phyloP scores from a whole-genome alignment of 2,888 invertebrate genomes.

The Sminthurinus aureus region DNA sequence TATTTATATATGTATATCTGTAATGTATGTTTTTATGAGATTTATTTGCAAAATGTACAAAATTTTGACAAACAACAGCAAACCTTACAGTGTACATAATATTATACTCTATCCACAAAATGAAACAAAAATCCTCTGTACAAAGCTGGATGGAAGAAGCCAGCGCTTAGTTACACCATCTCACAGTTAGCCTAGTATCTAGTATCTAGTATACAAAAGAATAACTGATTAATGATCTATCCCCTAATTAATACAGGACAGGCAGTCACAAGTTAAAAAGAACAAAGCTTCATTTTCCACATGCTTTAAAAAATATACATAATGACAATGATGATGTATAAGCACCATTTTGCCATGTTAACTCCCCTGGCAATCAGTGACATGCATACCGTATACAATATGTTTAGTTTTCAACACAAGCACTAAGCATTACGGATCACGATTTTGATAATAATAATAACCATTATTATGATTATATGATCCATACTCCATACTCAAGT shows the following conservation, averaged over 20 bases:
- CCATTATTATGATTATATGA: neutral
- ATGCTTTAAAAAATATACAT: neutral
- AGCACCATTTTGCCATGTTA: neutral
- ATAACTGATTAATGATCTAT: conserved; percentile 5
- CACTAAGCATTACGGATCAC: neutral
- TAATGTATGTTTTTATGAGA: too few relatives aligned
- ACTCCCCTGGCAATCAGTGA: neutral
- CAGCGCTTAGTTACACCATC: too few relatives aligned
- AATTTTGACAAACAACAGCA: too few relatives aligned
- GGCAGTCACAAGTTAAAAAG: neutral
- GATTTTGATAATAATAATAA: neutral
- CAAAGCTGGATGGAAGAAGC: too few relatives aligned
- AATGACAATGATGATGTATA: neutral
- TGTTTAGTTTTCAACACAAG: neutral
- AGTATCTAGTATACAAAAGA: neutral
- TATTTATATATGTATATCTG: neutral
- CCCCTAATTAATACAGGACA: conserved; percentile 14
- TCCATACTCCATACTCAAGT: conserved; percentile 7
- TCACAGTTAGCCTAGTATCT: too few relatives aligned
- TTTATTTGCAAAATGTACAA: too few relatives aligned
- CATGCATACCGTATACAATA: neutral
- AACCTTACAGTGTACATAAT: too few relatives aligned
- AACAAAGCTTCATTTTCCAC: neutral
- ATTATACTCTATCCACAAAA: too few relatives aligned
- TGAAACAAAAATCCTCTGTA: too few relatives aligned